Conservation (phyloP, 2,113 vertebrate species). For the Nanorana parkeri region DNA sequence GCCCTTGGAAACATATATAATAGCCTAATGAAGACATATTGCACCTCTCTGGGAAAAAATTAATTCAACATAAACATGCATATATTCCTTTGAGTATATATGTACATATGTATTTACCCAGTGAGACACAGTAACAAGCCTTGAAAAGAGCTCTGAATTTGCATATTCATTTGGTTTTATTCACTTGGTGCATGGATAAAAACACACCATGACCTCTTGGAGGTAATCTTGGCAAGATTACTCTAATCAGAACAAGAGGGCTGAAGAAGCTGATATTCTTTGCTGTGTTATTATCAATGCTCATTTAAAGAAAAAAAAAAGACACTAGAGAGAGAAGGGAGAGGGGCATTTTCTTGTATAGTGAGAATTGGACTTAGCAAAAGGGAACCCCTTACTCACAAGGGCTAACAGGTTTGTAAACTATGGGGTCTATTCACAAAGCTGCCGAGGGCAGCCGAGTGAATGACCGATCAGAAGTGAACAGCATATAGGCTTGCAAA, state of each 20-base stretch:
- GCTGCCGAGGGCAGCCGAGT: too few relatives aligned
- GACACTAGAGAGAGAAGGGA: neutral
- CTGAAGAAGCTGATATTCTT: conserved; percentile 45
- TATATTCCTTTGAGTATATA: too few relatives aligned
- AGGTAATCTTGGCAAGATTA: conserved; percentile 44
- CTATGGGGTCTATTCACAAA: too few relatives aligned
- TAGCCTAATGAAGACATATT: too few relatives aligned
- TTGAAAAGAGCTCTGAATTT: neutral
- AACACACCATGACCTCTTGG: conserved; percentile 19
- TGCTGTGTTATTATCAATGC: conserved; percentile 44
- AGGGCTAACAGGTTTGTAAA: too few relatives aligned
- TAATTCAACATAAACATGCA: too few relatives aligned
- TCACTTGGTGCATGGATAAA: neutral
- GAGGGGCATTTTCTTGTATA: neutral
- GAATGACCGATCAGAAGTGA: too few relatives aligned
- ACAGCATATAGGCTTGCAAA: too few relatives aligned
- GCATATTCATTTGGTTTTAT: neutral
- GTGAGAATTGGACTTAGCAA: conserved; percentile 2
- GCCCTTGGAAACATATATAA: too few relatives aligned
- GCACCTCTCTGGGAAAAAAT: too few relatives aligned
- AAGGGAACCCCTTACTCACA: neutral
- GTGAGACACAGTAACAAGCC: neutral
- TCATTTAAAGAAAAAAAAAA: neutral
- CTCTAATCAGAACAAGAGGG: conserved; percentile 55
- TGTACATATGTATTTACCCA: neutral